Conservation (phyloP, 2,888 invertebrate species). For the Rhorus exstirpatorius region DNA sequence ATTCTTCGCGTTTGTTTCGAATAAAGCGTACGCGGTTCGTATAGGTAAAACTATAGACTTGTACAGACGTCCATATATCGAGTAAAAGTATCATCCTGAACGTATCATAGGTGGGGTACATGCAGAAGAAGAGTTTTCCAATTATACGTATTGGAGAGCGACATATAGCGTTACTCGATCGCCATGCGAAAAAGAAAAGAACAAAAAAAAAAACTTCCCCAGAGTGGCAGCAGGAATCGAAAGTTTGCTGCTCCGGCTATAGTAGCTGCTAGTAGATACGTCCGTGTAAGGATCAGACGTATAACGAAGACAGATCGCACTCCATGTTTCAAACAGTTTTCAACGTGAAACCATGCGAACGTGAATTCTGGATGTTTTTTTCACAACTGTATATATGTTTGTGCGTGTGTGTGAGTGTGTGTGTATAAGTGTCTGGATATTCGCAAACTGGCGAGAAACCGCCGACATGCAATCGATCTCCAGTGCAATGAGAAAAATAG, state of each 20-base stretch:
- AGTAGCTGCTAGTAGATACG: conserved; percentile 57
- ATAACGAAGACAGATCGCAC: conserved; percentile 68
- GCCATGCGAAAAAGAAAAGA: conserved; percentile 24
- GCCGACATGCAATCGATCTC: conserved; percentile 61
- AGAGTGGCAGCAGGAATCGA: conserved; percentile 57
- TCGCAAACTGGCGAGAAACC: conserved; percentile 31
- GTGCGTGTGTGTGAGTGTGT: conserved; percentile 6
- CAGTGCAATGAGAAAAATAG: conserved; percentile 27
- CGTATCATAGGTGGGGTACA: neutral
- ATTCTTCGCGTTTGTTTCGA: conserved; percentile 23
- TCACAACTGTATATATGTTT: neutral
- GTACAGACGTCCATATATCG: conserved; percentile 13
- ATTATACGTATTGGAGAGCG: conserved; percentile 65
- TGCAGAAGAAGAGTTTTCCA: conserved; percentile 66
- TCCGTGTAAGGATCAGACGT: conserved; percentile 57
- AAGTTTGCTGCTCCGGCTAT: conserved; percentile 53
- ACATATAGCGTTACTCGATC: conserved; percentile 46
- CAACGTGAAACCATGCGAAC: conserved; percentile 50
- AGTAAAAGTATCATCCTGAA: conserved; percentile 26
- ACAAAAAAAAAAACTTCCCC: conserved; percentile 28
- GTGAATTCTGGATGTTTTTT: conserved; percentile 61
- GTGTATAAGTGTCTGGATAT: conserved; percentile 16
- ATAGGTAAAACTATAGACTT: neutral
- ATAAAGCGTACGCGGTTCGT: conserved; percentile 16
- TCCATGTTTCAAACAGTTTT: conserved; percentile 62